These are phyloP conservation scores for Oryzias sinensis DNA, from an alignment of 2,797 vertebrate genomes.

Conservation along the genomic window DNA sequence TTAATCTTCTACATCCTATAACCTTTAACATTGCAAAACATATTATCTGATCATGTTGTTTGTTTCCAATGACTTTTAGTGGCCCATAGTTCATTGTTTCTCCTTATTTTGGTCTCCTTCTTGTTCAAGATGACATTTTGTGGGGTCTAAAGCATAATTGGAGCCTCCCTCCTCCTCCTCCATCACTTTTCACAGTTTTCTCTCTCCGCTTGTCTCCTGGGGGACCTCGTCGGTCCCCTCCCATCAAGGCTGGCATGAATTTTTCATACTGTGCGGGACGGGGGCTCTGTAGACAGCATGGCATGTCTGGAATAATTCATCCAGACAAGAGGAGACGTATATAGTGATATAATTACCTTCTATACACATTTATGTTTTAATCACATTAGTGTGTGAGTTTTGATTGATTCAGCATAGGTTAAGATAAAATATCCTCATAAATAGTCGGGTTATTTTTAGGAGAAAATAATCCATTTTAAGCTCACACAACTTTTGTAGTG, in stretches of 20 bases:
- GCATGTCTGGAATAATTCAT: slow-evolving; percentile 68
- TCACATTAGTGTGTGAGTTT: no score
- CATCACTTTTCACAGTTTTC: slow-evolving; percentile 19
- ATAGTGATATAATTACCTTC: slow-evolving; percentile 6
- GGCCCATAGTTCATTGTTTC: neutral
- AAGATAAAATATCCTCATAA: no score
- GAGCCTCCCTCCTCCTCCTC: slow-evolving; percentile 19
- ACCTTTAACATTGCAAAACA: neutral
- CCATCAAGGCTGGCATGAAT: slow-evolving; percentile 72
- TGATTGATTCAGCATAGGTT: no score
- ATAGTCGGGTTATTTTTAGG: neutral
- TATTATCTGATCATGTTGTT: neutral
- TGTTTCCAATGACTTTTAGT: neutral
- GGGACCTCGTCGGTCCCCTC: slow-evolving; percentile 54
- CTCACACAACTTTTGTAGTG: slow-evolving; percentile 1
- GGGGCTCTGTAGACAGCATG: slow-evolving; percentile 52
- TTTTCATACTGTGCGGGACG: slow-evolving; percentile 68
- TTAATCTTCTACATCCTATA: neutral
- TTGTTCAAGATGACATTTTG: slow-evolving; percentile 26
- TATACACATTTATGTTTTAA: neutral
- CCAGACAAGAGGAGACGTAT: slow-evolving; percentile 10
- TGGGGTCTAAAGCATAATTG: slow-evolving; percentile 34
- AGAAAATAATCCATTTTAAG: neutral
- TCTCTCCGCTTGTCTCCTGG: slow-evolving; percentile 29
- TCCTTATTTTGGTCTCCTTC: slow-evolving; percentile 3